Base-by-base conservation (phyloP, 2,888 invertebrate species). In the Hymenopus coronatus region DNA sequence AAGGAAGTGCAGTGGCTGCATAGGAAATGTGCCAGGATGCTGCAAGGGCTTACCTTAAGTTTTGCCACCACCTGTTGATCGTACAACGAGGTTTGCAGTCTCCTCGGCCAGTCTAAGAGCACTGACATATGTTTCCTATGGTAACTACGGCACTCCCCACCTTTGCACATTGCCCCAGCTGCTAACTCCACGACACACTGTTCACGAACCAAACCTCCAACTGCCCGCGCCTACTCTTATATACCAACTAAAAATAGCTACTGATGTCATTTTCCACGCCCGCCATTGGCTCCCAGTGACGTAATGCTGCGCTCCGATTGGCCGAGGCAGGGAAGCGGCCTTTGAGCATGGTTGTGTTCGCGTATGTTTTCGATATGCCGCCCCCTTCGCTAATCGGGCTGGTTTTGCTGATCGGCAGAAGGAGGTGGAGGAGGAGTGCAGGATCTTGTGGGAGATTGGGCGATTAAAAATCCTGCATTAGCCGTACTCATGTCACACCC, bases 211-310 rank as follows among this genome's bases (percentile, higher is more conserved):
- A 82, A 87, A 82, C 82, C 83, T 46, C 54, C 28, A 28, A 25
- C 46, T 20, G 54, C 83, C n/a, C 88, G 81, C 83, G 28, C 88
- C 83, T 54, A 82, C 83, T 83, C 83, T 88, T 93, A 93, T 92
- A 92, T 92, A 91, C 91, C 90, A 90, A 92, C 90, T 93, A 93
- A 93, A 92, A 92, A 93, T 93, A 93, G 92, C 91, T 28, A 89
- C 90, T 91, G 92, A 91, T 92, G 93, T 92, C 93, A 93, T 89
- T 89, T 89, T 25, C 84, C 28, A 20, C 88, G 70, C 0, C 20
- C 6, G 20, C 87, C 88, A 93, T 93, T 93, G 92, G 93, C 30
- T 33, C 8, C 0, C 89, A 90, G 81, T 93, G 93, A 91, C 92
- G 93, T 92, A 91, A 91, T 85, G 83, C 81, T 1, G 7, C 6